phyloP scores from a whole-genome alignment of 2,888 invertebrate genomes.

The Gortyna flavago region DNA sequence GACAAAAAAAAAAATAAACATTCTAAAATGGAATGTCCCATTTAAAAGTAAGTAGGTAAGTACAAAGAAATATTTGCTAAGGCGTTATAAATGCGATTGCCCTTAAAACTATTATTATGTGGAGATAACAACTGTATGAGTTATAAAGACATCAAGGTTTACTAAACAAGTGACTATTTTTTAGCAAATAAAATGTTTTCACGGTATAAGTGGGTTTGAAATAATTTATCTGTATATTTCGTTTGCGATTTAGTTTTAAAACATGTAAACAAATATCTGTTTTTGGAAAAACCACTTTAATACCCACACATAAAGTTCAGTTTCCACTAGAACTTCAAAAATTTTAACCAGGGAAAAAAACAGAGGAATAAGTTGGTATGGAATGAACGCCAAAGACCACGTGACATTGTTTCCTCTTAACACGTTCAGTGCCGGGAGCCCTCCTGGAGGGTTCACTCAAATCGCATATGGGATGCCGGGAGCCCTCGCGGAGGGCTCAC shows the following conservation, averaged over 20 bases:
- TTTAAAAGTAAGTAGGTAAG: conserved; percentile 41
- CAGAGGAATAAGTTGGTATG: too few species aligned
- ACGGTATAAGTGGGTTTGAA: neutral
- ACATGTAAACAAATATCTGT: neutral
- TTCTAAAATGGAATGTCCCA: conserved; percentile 56
- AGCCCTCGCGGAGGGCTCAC: too few species aligned
- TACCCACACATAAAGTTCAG: neutral
- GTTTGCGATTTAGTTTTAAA: neutral
- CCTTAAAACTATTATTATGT: conserved; percentile 35
- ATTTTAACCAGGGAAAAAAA: neutral
- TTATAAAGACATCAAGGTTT: conserved; percentile 12
- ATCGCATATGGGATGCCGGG: too few species aligned
- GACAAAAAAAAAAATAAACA: neutral
- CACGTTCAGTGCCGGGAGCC: too few species aligned
- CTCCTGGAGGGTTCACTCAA: too few species aligned
- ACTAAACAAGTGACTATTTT: neutral
- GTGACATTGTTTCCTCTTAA: neutral
- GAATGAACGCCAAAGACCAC: too few species aligned
- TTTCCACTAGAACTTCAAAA: neutral
- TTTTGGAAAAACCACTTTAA: neutral
- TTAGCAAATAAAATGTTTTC: conserved; percentile 2
- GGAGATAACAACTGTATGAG: conserved; percentile 30
- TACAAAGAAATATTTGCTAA: conserved; percentile 41
- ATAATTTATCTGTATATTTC: neutral
- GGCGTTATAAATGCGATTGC: conserved; percentile 51